Conservation (phyloP, 2,797 vertebrate genomes). For the Adrianichthys oophorus region DNA sequence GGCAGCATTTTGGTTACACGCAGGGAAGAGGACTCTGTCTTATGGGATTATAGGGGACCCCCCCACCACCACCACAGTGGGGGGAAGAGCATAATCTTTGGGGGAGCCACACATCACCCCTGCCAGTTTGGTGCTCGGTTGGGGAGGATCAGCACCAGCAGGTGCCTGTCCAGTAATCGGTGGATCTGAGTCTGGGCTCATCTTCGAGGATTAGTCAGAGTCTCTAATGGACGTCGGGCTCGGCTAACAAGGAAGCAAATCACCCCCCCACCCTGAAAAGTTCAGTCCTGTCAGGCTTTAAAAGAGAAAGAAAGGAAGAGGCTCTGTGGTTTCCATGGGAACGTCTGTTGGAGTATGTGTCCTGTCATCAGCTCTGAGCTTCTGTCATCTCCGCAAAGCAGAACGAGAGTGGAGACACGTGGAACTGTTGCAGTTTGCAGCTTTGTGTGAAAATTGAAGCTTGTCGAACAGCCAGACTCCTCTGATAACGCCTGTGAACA, state of each 20-base stretch:
- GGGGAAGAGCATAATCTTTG: constrained; percentile 19
- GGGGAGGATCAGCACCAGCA: constrained; percentile 50
- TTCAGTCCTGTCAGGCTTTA: constrained; percentile 14
- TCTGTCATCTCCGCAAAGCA: neutral
- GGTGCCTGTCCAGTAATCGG: constrained; percentile 58
- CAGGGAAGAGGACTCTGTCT: constrained; percentile 58
- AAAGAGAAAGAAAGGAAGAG: neutral
- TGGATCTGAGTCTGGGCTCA: constrained; percentile 35
- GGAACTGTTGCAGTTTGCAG: constrained; percentile 4
- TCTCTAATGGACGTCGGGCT: constrained; percentile 48
- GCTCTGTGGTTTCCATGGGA: constrained; percentile 59
- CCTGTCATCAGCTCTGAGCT: constrained; percentile 4
- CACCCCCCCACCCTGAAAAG: constrained; percentile 26
- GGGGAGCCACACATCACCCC: constrained; percentile 22
- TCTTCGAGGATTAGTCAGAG: constrained; percentile 54
- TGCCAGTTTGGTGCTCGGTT: constrained; percentile 49
- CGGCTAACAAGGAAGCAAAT: constrained; percentile 33
- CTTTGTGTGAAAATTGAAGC: constrained; percentile 33
- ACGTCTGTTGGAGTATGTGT: constrained; percentile 41
- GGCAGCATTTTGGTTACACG: constrained; percentile 50
- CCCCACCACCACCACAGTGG: too few species aligned
- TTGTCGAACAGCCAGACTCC: constrained; percentile 20
- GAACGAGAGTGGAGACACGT: neutral
- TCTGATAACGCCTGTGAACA: neutral
- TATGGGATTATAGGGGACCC: constrained; percentile 71